These are phyloP conservation scores for Pectinophora gossypiella DNA, from an alignment of 1,140 invertebrate genomes.

Conservation along the genomic window DNA sequence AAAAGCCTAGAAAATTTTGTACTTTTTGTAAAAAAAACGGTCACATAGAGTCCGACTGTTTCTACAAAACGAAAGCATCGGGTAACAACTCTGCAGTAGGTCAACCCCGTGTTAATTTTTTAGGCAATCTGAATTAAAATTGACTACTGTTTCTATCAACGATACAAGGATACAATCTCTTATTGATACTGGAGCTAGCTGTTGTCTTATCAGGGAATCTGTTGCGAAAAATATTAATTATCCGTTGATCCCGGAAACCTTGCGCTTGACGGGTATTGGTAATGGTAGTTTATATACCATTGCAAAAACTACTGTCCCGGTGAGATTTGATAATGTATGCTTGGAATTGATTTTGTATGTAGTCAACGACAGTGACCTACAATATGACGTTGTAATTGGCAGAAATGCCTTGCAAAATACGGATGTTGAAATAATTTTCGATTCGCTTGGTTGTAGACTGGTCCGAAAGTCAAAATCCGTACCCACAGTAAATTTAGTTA, in stretches of 20 bases:
- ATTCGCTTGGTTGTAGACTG: neutral
- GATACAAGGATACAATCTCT: neutral
- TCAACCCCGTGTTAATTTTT: slow-evolving; percentile 4
- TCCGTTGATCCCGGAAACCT: neutral
- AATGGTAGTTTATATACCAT: neutral
- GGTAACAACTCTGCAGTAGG: too few species aligned
- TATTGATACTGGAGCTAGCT: slow-evolving; percentile 5
- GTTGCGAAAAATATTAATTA: neutral
- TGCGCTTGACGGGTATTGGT: slow-evolving; percentile 1
- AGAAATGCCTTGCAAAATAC: neutral
- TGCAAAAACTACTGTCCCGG: neutral
- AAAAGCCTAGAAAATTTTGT: too few species aligned
- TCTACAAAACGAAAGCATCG: too few species aligned
- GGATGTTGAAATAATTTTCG: neutral
- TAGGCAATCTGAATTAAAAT: slow-evolving; percentile 1
- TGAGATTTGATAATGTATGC: slow-evolving; percentile 3
- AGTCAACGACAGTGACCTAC: neutral
- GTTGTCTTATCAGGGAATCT: slow-evolving; percentile 4
- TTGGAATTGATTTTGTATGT: slow-evolving; percentile 1
- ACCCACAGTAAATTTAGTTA: too few species aligned
- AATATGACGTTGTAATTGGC: slow-evolving; percentile 4
- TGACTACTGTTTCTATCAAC: neutral
- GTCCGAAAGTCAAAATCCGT: neutral
- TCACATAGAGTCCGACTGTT: too few species aligned
- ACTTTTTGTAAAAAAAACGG: too few species aligned